Evolutionary conservation across 2,113 vertebrate species (phyloP), one percentile per base, ranked within the genome.

Genomic region (Solea senegalensis): DNA sequence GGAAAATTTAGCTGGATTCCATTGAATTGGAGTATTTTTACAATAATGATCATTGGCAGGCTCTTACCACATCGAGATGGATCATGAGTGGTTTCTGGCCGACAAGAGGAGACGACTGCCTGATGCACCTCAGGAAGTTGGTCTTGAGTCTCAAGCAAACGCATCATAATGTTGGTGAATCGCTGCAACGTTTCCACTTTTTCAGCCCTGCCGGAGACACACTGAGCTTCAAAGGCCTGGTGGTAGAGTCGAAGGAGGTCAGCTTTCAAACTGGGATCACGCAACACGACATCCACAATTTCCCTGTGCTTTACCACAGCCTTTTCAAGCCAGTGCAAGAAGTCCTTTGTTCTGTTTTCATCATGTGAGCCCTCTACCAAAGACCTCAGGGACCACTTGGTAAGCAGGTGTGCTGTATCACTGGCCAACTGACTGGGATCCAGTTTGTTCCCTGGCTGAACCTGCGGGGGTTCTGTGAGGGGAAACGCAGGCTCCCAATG

Each of bases 201-300:
- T 10, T 27, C 49, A 0, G 70, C 70, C 62, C 70, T 2, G 16
- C 61, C 65, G 21, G 71, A n/a, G n/a, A 48, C 40, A 57, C 63
- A 4, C 21, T 48, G 65, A 49, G 49, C 51, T 12, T 89, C 69
- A 1, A 92, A 93, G 61, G 93, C 55, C 34, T 1, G 74, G 48
- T 74, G 90, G 74, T 96, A 95, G 12, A 99, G 92, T 61, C 59
- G 88, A 40, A 96, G 95, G 3, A 98, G 57, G 82, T 90, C 69
- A 0, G 81, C 91, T 70, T 80, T 92, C 65, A 93, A 0, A 0
- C 26, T 8, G 1, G 53, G n/a, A 56, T 96, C 94, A 1, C 28
- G 0, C 6, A 96, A 80, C 9, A 95, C 8, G 16, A 89, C 74
- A 0, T 71, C 65, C 49, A 83, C 66, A 0, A 92, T 73, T 0